phyloP scores from a whole-genome alignment of 1,140 invertebrate species.

The Drosophila jambulina region DNA sequence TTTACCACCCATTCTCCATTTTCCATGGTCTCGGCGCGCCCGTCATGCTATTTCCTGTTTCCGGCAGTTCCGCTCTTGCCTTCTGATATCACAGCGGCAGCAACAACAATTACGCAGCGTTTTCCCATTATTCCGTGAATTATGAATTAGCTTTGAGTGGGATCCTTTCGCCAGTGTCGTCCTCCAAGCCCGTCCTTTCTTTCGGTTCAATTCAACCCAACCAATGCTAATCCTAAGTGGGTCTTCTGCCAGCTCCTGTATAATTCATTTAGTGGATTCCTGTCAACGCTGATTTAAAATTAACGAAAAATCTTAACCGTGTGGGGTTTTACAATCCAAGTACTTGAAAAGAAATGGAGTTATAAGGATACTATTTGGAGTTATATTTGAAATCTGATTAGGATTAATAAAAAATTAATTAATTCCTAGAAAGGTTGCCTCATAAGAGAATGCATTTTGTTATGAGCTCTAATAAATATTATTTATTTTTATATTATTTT shows the following conservation, averaged over 20 bases:
- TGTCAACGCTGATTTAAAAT: constrained; percentile 48
- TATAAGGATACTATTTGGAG: background rate
- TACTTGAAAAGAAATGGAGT: background rate
- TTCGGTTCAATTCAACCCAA: constrained; percentile 29
- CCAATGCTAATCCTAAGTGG: constrained; percentile 49
- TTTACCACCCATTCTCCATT: constrained; percentile 25
- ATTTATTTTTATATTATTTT: too few relatives aligned
- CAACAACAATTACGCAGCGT: constrained; percentile 55
- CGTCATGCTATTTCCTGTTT: constrained; percentile 58
- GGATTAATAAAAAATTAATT: too few relatives aligned
- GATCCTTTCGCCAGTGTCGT: constrained; percentile 23
- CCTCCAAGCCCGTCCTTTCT: background rate
- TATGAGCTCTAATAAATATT: too few relatives aligned
- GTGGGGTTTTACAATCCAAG: background rate
- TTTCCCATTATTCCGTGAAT: constrained; percentile 53
- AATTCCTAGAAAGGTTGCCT: too few relatives aligned
- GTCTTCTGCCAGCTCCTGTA: constrained; percentile 27
- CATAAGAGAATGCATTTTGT: too few relatives aligned
- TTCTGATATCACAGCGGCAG: constrained; percentile 38
- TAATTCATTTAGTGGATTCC: constrained; percentile 45
- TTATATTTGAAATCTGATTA: too few relatives aligned
- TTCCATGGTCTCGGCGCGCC: background rate
- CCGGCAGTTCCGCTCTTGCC: constrained; percentile 54
- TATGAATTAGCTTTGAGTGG: constrained; percentile 58
- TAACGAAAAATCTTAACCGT: constrained; percentile 29